Percentiles rank a stretch among this genome's conserved stretches.
These are phyloP conservation scores for Onychorhynchus coronatus DNA, from an alignment of 2,113 vertebrate genomes.

Conservation along the genomic window DNA sequence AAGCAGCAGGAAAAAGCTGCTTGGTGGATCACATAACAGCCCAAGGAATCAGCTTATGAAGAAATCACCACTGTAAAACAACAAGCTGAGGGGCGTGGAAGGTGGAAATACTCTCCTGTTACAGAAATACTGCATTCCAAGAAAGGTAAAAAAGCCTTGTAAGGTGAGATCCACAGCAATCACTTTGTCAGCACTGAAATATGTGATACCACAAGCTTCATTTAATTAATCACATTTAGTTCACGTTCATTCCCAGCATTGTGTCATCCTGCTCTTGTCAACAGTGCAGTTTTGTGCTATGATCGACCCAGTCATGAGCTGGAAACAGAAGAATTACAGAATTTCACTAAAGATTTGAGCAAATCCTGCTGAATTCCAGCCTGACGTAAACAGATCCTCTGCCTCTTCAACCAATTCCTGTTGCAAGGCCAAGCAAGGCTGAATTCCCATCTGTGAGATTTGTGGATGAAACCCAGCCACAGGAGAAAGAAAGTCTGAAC, in stretches of 20 bases:
- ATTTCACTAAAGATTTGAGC: neutral
- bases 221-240: neutral
- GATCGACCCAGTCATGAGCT: neutral
- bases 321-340: neutral
- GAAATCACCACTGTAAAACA: neutral
- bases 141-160: neutral
- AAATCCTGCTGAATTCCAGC: neutral
- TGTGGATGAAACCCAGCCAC: neutral
- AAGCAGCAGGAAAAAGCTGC: neutral
- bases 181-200: neutral
- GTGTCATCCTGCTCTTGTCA: neutral
- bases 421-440: neutral
- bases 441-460: neutral
- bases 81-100: neutral
- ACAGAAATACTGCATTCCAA: constrained; percentile 22
- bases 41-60: neutral
- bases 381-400: neutral
- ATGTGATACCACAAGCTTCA: neutral
- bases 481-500: neutral
- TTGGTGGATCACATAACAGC: neutral
- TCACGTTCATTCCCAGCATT: neutral
- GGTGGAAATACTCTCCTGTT: neutral
- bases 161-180: neutral
- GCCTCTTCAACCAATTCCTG: neutral
- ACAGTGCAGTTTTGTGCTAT: neutral